Base-by-base conservation (phyloP, 2,113 vertebrate species). In the Paratilapia polleni region DNA sequence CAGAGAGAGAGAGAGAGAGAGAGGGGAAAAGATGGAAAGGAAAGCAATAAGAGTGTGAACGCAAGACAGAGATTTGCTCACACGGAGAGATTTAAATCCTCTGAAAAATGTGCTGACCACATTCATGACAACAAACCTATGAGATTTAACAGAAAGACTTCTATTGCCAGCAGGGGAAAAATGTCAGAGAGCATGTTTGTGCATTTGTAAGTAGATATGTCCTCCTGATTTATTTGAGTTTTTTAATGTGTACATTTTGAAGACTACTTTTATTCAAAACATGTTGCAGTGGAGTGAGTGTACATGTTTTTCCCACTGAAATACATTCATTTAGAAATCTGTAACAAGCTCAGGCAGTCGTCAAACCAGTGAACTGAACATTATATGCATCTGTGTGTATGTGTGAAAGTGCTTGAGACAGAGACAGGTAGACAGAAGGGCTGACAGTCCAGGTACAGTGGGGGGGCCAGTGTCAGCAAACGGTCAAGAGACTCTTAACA, bases 401-500 rank as follows among this genome's bases (percentile, higher is more conserved):
- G 78, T 83, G 84, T 63, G 47, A 64, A 85, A 43, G 22, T 31
- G 81, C 36, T 57, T 68, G 68, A 76, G 77, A 86, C n/a, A 1
- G 74, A 47, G 81, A 83, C 62, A 79, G 86, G 77, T 63, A 86
- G 88, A 91, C 92, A 94, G 91, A 93, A 94, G 89, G 93, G 82
- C 93, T 91, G 88, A 94, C 89, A 92, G 91, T 91, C 87, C 86
- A 94, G 90, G 87, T 94, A 86, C 84, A 81, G 90, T 86, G 57
- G 86, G 92, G 88, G 83, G 63, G 82, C 76, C 80, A 80, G 90
- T 94, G 94, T 95, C 94, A 95, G 86, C 92, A 89, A 94, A 92
- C 90, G 93, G 94, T 95, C 93, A 93, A 90, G 91, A 92, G 91
- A 92, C 88, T 93, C 92, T 92, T 87, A 94, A 87, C 88, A 89